Evolutionary conservation across 2,888 invertebrate genomes (phyloP).

Genomic region (Brachycybe producta): DNA sequence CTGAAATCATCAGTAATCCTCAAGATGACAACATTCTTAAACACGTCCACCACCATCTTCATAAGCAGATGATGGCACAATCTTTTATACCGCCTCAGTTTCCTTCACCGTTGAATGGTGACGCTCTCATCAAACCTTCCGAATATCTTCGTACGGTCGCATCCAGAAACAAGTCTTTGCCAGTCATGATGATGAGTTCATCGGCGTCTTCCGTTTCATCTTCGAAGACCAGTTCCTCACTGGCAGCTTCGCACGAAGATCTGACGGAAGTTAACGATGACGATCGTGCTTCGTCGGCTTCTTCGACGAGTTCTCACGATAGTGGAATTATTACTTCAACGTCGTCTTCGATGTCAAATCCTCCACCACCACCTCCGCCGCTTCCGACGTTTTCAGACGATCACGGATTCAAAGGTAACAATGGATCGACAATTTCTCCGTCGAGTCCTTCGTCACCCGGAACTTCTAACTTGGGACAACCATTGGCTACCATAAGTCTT

Average conservation of each 20-base stretch:
- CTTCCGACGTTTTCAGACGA: constrained; percentile 18
- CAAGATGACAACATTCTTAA: too few relatives aligned
- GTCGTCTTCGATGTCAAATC: not conserved
- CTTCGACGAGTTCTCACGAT: constrained; percentile 17
- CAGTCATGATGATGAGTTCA: constrained; percentile 11
- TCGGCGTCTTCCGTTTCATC: constrained; percentile 6
- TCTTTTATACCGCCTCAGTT: constrained; percentile 88
- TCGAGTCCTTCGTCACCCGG: constrained; percentile 9
- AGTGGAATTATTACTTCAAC: constrained; percentile 17
- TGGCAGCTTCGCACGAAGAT: constrained; percentile 19
- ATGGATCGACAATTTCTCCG: constrained; percentile 28
- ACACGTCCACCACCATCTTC: too few relatives aligned
- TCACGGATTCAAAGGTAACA: constrained; percentile 13
- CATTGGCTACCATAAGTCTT: constrained; percentile 72
- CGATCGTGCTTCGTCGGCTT: constrained; percentile 16
- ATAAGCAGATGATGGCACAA: constrained; percentile 61
- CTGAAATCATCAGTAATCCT: too few relatives aligned
- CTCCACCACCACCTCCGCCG: constrained; percentile 13
- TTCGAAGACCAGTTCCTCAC: not conserved
- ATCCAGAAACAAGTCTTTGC: constrained; percentile 1
- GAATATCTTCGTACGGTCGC: constrained; percentile 72
- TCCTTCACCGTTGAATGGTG: constrained; percentile 54
- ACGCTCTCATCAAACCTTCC: constrained; percentile 79
- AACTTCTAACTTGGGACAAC: constrained; percentile 47
- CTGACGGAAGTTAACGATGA: constrained; percentile 16